Evolutionary conservation across 2,888 invertebrate genomes (phyloP), one percentile per base, ranked within the genome.

Genomic region (Platycheirus rosarum): DNA sequence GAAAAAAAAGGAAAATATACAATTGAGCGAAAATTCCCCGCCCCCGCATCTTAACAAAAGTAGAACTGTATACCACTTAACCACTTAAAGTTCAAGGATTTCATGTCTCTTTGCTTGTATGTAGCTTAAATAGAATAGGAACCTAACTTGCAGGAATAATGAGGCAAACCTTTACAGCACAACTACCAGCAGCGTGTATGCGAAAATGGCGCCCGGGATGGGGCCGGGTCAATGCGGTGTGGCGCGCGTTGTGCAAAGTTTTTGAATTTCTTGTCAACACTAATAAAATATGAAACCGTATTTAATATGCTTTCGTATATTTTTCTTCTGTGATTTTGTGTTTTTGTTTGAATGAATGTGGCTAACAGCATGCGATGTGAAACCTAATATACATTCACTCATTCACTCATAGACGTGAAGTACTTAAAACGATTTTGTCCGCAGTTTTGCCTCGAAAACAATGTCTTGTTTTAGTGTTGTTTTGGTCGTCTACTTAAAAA

Each of bases 11-110:
- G 20, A 46, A 46, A 18, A 26, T 35, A 37, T 20, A 49, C 60
- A 73, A 65, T 51, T 55, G 26, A 60, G 35, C 3, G 16, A n/a
- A 55, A 53, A 51, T 20, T 18, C 26, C 40, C 26, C 37, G 23
- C 57, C 44, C 51, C 37, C 7, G 49, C 40, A 20, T 14, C 20
- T 8, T 53, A 20, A 2, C 42, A 42, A 26, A 20, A 35, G 13
- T 40, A 16, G 29, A 32, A 48, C 57, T 70, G 32, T 44, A 60
- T 44, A 60, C 60, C 66, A 57, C 48, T 57, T 57, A 49, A 42
- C 62, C 65, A 66, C 62, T 46, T 68, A 73, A 77, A 77, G 82
- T 82, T 82, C 82, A 82, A 82, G 82, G 82, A 73, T 66, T 62
- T 46, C 32, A 53, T 55, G 9, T 44, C 40, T 48, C 26, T 1